Percentiles rank a stretch among this genome's conserved stretches.
Conservation (phyloP, 2,888 invertebrate species). For the Xanthostigma xanthostigma region DNA sequence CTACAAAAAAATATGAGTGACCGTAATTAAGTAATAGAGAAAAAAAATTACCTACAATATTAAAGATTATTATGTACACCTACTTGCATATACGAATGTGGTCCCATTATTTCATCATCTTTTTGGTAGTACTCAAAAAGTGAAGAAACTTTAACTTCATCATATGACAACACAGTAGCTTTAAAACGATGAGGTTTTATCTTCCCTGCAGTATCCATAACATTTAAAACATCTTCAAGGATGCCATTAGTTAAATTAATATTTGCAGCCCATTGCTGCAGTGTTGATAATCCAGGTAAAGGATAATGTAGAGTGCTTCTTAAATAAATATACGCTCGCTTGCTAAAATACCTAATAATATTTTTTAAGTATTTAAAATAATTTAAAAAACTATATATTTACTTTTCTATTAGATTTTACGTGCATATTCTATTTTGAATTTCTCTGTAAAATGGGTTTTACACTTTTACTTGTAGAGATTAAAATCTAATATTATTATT, state of each 20-base stretch:
- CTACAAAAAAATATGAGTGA: too few species aligned
- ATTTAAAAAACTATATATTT: too few species aligned
- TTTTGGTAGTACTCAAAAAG: conserved; percentile 11
- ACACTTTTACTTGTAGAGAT: too few species aligned
- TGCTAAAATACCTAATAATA: conserved; percentile 14
- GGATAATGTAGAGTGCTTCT: conserved; percentile 13
- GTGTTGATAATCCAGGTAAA: conserved; percentile 10
- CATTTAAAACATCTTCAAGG: conserved; percentile 8
- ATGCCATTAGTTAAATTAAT: conserved; percentile 10
- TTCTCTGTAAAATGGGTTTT: too few species aligned
- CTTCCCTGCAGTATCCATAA: conserved; percentile 9
- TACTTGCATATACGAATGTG: conserved; percentile 14
- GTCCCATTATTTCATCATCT: conserved; percentile 13
- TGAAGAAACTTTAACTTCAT: conserved; percentile 11
- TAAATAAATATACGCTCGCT: conserved; percentile 11
- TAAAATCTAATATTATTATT: too few species aligned
- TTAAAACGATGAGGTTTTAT: conserved; percentile 5
- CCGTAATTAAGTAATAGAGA: too few species aligned
- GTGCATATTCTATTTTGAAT: too few species aligned
- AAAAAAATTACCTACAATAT: too few species aligned
- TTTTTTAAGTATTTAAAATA: too few species aligned
- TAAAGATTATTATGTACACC: too few species aligned
- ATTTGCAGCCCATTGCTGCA: conserved; percentile 12
- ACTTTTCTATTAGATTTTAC: too few species aligned
- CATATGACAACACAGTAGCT: conserved; percentile 9